Base-by-base conservation (phyloP, 1,140 invertebrate genomes). In the Tribolium madens region DNA sequence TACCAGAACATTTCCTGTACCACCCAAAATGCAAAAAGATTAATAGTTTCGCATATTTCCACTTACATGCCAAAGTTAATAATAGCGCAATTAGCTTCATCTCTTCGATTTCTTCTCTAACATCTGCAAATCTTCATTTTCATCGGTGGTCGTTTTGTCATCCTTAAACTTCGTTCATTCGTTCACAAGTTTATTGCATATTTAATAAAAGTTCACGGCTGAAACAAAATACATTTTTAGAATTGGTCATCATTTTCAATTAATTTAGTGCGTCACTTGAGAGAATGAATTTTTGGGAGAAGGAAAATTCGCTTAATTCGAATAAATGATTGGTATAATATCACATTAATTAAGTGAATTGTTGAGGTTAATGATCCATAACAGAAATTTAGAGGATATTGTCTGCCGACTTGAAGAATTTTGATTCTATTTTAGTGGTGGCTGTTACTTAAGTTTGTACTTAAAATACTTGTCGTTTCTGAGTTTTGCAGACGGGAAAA, bases 121-220 rank as follows among this genome's bases (percentile, higher is more conserved):
- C 0, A 12, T 64, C 12, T 26, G 3, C 18, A 64, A 64, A 64
- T 64, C 57, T 33, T 64, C 57, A 64, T 64, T 13, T 26, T 33
- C 26, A 3, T 31, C 10, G 57, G 17, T 18, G 21, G 21, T 13
- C 26, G 57, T 12, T 21, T 21, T 26, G 53, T 60, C 53, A 60
- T 60, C 53, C 9, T 60, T 21, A 53, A 53, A 53, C 53, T 1
- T 3, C 26, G 53, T 13, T 6, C 14, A 9, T 26, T 60, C 26
- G 15, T 13, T 14, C 50, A 52, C 13, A 52, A 60, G 18, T 26
- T 64, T 26, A 64, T 0, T 33, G 57, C 57, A 64, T 64, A 64
- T 64, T 33, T 64, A 52, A 72, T 72, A 17, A 21, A 26, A 52
- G 70, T 72, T 72, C 70, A 72, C 70, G 70, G 70, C 70, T 72